Evolutionary conservation across 2,888 invertebrate species (phyloP), one percentile per base, ranked within the genome.

Genomic region (Eristalis intricaria): DNA sequence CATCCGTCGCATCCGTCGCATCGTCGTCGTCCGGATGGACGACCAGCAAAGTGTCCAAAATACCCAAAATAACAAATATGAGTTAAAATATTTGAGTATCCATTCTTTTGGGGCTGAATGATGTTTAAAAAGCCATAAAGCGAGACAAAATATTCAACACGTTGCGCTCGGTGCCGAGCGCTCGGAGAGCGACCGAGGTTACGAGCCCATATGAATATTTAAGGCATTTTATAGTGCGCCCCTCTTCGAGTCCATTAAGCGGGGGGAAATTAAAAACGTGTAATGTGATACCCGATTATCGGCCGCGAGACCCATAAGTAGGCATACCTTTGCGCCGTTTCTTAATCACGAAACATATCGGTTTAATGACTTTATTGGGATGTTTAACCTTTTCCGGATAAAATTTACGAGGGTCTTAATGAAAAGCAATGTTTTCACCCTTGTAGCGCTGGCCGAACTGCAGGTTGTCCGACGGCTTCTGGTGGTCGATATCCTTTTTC

Each of bases 11-110:
- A 35, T 58, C 56, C 66, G 58, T 75, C 60, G 38, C 15, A 4
- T 4, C 60, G 4, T 43, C 56, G 32, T 23, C 75, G 50, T 56
- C 50, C 13, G 13, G 1, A 15, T 15, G 4, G 43, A 4, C 50
- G 19, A 22, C 50, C 50, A n/a, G 50, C 50, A 50, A 50, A 50
- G 50, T 50, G 19, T 32, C 43, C 26, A 32, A 22, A 58, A 35
- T 8, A 22, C 11, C 7, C 32, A 13, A 38, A 23, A 71, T 65
- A 76, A 78, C 63, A 86, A 79, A 71, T 86, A 86, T 86, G 82
- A 78, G 66, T 86, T 86, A 86, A 82, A 78, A 82, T 86, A 82
- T 86, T 86, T 86, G 74, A 86, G 68, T 86, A 74, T 78, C 82
- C 82, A 86, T 86, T 82, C 78, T 70, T n/a, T 35, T 22, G 65